Evolutionary conservation across 2,888 invertebrate genomes (phyloP).

Genomic region (Agrochola litura): DNA sequence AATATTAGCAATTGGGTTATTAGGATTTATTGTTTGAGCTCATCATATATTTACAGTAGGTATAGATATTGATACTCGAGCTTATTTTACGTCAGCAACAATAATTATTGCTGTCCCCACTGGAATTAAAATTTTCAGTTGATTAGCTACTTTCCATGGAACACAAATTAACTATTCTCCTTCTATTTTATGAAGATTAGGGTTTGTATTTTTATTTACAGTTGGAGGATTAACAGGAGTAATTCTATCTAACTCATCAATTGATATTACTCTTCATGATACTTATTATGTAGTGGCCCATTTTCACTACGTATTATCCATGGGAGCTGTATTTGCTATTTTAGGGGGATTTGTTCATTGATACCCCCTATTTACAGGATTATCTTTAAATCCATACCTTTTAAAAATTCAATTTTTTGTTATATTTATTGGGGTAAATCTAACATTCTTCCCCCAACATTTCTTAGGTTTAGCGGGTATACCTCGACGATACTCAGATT

Average conservation of each 20-base stretch:
- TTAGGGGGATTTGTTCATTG: conserved; percentile 93
- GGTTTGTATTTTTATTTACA: conserved; percentile 95
- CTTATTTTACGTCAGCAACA: conserved; percentile 95
- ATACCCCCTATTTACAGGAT: conserved; percentile 92
- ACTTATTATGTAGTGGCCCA: conserved; percentile 96
- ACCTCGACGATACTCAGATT: conserved; percentile 94
- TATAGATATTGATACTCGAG: conserved; percentile 95
- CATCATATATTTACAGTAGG: conserved; percentile 97
- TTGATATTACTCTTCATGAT: conserved; percentile 95
- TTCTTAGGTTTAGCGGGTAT: conserved; percentile 90
- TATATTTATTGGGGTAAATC: conserved; percentile 94
- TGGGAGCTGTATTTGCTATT: conserved; percentile 95
- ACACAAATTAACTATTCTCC: conserved; percentile 91
- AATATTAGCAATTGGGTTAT: conserved; percentile 94
- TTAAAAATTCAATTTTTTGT: conserved; percentile 93
- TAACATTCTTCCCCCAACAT: conserved; percentile 96
- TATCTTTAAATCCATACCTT: conserved; percentile 90
- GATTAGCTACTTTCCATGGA: conserved; percentile 93
- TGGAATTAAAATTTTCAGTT: conserved; percentile 95
- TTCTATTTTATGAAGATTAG: conserved; percentile 92
- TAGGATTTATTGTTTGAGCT: conserved; percentile 96
- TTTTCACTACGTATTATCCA: conserved; percentile 95
- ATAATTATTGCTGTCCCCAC: conserved; percentile 97
- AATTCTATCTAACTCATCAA: conserved; percentile 93
- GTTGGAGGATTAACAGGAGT: conserved; percentile 93